Evolutionary conservation across 2,888 invertebrate genomes (phyloP).

Genomic region (Dysmachus trigonus): DNA sequence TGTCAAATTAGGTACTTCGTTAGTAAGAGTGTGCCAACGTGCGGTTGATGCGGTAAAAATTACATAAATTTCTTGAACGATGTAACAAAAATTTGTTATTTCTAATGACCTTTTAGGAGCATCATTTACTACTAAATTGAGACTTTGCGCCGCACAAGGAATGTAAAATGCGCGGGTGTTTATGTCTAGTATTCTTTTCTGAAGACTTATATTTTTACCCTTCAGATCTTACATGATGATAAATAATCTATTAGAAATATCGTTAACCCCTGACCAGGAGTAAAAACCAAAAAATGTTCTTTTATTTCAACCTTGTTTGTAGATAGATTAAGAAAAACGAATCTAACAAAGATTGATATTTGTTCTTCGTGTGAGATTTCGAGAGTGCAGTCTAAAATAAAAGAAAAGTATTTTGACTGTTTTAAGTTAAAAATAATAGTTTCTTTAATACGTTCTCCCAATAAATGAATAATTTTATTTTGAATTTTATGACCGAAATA

Average conservation of each 20-base stretch:
- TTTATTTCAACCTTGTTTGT: neutral
- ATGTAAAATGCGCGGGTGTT: slow-evolving; percentile 54
- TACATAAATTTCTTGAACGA: slow-evolving; percentile 52
- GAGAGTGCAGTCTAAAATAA: slow-evolving; percentile 3
- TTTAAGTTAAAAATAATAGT: neutral
- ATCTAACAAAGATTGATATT: neutral
- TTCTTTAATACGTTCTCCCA: neutral
- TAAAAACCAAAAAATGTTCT: slow-evolving; percentile 27
- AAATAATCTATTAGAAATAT: slow-evolving; percentile 39
- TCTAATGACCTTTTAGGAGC: slow-evolving; percentile 51
- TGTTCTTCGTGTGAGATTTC: neutral
- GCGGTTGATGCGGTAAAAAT: slow-evolving; percentile 54
- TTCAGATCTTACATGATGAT: slow-evolving; percentile 44
- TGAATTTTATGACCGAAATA: slow-evolving; percentile 1
- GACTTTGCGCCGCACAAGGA: slow-evolving; percentile 53
- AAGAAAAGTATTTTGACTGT: neutral
- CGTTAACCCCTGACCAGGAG: slow-evolving; percentile 31
- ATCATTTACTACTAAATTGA: slow-evolving; percentile 56
- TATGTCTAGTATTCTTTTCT: slow-evolving; percentile 52
- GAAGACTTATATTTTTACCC: slow-evolving; percentile 53
- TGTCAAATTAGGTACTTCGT: slow-evolving; percentile 20
- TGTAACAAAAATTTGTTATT: slow-evolving; percentile 51
- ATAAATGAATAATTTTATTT: neutral
- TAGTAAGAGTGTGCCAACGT: slow-evolving; percentile 46
- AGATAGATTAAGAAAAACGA: no score